Evolutionary conservation across 2,888 invertebrate genomes (phyloP).

Genomic region (Dioctria rufipes): DNA sequence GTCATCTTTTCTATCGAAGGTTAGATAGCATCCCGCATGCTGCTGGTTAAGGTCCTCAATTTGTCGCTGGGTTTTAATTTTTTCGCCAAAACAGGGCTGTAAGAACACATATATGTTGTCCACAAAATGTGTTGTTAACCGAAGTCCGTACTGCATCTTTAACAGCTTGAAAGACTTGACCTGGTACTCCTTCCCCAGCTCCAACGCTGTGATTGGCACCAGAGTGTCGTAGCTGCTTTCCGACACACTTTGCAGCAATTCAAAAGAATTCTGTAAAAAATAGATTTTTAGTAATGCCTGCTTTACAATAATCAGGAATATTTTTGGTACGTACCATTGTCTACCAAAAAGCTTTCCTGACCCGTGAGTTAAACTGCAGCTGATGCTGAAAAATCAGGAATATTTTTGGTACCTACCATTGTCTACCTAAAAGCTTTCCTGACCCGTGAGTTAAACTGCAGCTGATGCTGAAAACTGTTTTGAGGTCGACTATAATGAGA

Average conservation of each 20-base stretch:
- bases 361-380: no score
- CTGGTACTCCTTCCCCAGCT: neutral
- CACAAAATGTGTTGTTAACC: neutral
- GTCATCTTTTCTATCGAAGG: conserved; percentile 1
- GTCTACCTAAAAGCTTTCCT: no score
- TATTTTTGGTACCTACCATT: no score
- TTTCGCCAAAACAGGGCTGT: neutral
- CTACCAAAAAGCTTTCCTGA: no score
- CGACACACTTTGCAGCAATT: neutral
- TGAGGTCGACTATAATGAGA: no score
- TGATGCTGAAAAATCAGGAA: no score
- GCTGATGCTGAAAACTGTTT: no score
- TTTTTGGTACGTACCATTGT: no score
- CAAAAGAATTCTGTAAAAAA: conserved; percentile 2
- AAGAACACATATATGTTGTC: neutral
- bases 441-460: no score
- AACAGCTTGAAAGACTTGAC: neutral
- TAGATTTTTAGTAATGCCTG: neutral
- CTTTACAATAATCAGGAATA: no score
- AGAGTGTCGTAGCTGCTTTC: conserved; percentile 6
- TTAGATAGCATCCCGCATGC: neutral
- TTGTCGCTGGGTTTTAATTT: conserved; percentile 14
- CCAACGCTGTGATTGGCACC: conserved; percentile 1
- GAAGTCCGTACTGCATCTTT: neutral
- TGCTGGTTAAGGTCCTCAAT: conserved; percentile 13